These are phyloP conservation scores for Jordanella pulchra DNA, from an alignment of 2,797 vertebrate genomes.

Conservation along the genomic window DNA sequence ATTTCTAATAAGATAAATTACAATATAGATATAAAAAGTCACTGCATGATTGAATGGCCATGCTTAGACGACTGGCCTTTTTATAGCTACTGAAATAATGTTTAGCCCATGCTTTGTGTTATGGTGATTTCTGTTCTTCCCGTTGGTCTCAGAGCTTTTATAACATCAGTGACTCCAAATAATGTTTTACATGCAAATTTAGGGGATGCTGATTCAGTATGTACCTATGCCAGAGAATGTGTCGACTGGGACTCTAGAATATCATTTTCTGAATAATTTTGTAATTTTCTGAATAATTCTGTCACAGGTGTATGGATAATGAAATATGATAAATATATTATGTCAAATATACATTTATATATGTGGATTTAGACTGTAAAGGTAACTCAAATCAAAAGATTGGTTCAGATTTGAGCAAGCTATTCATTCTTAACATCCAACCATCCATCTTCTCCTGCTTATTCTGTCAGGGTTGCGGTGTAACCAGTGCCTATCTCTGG, in stretches of 20 bases:
- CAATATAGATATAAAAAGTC: conserved; percentile 22
- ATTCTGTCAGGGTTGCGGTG: too few relatives aligned
- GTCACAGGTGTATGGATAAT: conserved; percentile 6
- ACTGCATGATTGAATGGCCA: conserved; percentile 25
- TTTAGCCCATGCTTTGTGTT: conserved; percentile 28
- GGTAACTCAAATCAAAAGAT: background rate
- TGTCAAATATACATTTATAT: background rate
- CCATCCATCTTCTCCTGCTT: too few relatives aligned
- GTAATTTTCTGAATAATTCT: conserved; percentile 7
- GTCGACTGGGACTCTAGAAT: background rate
- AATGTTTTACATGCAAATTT: conserved; percentile 3
- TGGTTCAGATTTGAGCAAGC: background rate
- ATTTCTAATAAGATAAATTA: conserved; percentile 26
- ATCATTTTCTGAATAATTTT: conserved; percentile 4
- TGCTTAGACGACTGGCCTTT: conserved; percentile 31
- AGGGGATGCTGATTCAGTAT: background rate
- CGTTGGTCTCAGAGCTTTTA: conserved; percentile 13
- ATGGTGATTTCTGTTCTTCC: conserved; percentile 13
- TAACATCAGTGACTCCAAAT: conserved; percentile 20
- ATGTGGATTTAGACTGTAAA: conserved; percentile 3
- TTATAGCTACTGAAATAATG: conserved; percentile 12
- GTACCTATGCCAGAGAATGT: conserved; percentile 4
- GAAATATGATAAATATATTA: background rate
- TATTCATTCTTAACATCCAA: too few relatives aligned
- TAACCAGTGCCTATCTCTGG: too few relatives aligned